Percentiles rank a stretch among this genome's conserved stretches.
phyloP scores from a whole-genome alignment of 2,797 vertebrate genomes.

The Siniperca scherzeri region DNA sequence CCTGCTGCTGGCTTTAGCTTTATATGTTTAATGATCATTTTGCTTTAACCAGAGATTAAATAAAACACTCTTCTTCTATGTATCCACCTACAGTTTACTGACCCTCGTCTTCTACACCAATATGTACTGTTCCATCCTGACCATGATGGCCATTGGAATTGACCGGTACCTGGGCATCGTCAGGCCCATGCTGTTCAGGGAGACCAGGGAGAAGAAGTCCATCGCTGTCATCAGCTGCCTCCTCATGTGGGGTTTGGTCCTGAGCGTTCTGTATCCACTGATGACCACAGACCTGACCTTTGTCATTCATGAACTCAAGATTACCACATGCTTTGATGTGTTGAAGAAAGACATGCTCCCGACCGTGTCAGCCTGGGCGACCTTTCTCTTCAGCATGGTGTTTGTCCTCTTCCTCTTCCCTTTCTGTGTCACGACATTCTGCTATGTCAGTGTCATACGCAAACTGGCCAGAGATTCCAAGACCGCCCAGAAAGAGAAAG shows the following conservation, averaged over 20 bases:
- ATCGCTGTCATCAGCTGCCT: conserved; percentile 86
- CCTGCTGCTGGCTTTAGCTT: too few relatives aligned
- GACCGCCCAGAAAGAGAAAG: conserved; percentile 84
- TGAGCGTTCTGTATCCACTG: conserved; percentile 87
- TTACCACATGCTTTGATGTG: conserved; percentile 94
- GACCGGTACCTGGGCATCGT: conserved; percentile 94
- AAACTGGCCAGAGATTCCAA: conserved; percentile 81
- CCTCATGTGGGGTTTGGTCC: conserved; percentile 87
- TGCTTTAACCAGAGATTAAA: neutral
- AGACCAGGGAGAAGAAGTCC: conserved; percentile 81
- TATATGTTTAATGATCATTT: neutral
- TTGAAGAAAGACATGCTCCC: conserved; percentile 92
- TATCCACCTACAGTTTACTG: conserved; percentile 72
- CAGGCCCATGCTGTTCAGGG: conserved; percentile 83
- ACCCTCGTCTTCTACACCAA: conserved; percentile 93
- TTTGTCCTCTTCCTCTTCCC: conserved; percentile 90
- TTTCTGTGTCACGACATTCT: conserved; percentile 89
- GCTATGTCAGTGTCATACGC: conserved; percentile 90
- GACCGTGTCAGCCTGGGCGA: conserved; percentile 80
- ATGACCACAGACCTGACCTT: conserved; percentile 90
- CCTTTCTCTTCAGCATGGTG: conserved; percentile 88
- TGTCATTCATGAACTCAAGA: conserved; percentile 82
- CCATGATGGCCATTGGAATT: conserved; percentile 92
- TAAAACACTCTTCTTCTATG: neutral
- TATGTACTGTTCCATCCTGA: conserved; percentile 96